Percentiles rank a stretch among this genome's conserved stretches.
These are phyloP conservation scores for Uromys caudimaculatus DNA, from an alignment of 2,797 vertebrate species.

Conservation along the genomic window DNA sequence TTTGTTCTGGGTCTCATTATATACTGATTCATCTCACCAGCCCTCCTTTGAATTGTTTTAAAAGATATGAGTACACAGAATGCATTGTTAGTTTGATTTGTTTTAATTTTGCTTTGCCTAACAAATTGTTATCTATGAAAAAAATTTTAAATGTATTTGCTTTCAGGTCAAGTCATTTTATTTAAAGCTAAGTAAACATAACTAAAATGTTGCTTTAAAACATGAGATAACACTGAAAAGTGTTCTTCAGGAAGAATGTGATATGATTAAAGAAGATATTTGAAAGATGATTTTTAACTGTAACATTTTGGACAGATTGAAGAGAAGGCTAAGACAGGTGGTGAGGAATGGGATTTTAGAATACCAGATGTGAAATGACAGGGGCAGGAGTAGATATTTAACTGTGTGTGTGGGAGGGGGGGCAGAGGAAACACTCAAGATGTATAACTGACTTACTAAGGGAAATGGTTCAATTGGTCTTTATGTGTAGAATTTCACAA, in stretches of 20 bases:
- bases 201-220: conserved; percentile 30
- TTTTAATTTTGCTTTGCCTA: background rate
- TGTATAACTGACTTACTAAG: conserved; percentile 54
- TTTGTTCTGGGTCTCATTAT: background rate
- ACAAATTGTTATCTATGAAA: background rate
- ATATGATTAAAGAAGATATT: conserved; percentile 45
- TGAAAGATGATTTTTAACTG: conserved; percentile 68
- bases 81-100: background rate
- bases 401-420: background rate
- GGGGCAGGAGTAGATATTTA: conserved; percentile 63
- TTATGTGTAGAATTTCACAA: conserved; percentile 62
- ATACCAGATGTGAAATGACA: conserved; percentile 76
- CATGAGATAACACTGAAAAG: conserved; percentile 14
- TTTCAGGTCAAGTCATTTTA: background rate
- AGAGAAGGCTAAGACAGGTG: conserved; percentile 72
- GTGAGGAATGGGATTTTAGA: conserved; percentile 64
- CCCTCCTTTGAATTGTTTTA: background rate
- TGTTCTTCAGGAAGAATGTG: conserved; percentile 1
- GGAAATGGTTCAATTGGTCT: conserved; percentile 56
- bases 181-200: background rate
- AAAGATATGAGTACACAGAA: background rate
- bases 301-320: conserved; percentile 76
- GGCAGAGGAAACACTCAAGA: background rate
- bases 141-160: background rate
- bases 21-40: background rate